These are phyloP conservation scores for Macaria liturata DNA, from an alignment of 2,888 invertebrate genomes.

Conservation along the genomic window DNA sequence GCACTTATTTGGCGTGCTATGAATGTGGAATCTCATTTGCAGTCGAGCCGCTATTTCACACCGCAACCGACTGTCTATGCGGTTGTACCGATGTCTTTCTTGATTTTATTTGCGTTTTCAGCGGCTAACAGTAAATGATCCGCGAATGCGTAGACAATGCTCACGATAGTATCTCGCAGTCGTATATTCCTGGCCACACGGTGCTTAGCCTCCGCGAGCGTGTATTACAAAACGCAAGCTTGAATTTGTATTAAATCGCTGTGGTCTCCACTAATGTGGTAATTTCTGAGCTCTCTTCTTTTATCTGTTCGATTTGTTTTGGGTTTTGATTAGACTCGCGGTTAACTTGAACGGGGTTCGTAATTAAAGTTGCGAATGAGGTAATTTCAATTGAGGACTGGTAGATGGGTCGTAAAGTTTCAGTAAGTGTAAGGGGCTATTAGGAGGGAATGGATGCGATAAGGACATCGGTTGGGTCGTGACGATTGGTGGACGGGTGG, in stretches of 20 bases:
- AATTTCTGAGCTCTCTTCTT: constrained; percentile 29
- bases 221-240: constrained; percentile 46
- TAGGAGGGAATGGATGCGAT: constrained; percentile 43
- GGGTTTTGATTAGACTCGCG: constrained; percentile 32
- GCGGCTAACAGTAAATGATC: constrained; percentile 51
- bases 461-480: constrained; percentile 52
- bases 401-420: constrained; percentile 9
- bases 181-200: constrained; percentile 47
- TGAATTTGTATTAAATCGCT: constrained; percentile 45
- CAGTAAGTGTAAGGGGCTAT: constrained; percentile 23
- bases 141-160: constrained; percentile 42
- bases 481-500: constrained; percentile 53
- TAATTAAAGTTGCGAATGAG: constrained; percentile 20
- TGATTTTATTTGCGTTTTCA: constrained; percentile 60
- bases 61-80: constrained; percentile 62
- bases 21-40: constrained; percentile 73
- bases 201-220: constrained; percentile 43
- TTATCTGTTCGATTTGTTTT: constrained; percentile 42
- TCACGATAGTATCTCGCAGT: constrained; percentile 46
- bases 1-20: constrained; percentile 65
- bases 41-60: constrained; percentile 63
- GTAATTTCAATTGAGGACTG: constrained; percentile 2
- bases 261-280: constrained; percentile 44
- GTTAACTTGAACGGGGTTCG: constrained; percentile 1
- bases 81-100: constrained; percentile 55